Base-by-base conservation (phyloP, 2,888 invertebrate species). In the Oeneis ivallda region DNA sequence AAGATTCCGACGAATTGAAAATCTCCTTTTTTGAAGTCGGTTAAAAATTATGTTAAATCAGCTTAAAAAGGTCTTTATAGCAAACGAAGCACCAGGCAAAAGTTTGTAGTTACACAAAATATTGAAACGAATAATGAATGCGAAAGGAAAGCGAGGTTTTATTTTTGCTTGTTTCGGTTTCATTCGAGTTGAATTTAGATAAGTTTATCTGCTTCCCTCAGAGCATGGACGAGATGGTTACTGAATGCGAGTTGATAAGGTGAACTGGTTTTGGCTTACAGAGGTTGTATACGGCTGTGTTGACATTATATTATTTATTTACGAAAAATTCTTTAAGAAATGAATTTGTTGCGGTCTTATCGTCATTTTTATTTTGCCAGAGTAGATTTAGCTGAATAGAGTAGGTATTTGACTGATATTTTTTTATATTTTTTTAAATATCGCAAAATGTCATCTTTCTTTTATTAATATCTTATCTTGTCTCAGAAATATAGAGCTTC, bases 161-260 rank as follows among this genome's bases (percentile, higher is more conserved):
- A 39, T 39, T 39, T 39, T 17, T 54, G 7, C 17, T 37, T 54
- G 37, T 54, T 39, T 54, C 37, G 54, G 37, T 54, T 54, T 53
- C 53, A n/a, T 54, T 17, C 39, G 19, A 54, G 39, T 54, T 54
- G 37, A 54, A 54, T 54, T 54, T 54, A 54, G 15, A 54, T 54
- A 54, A 54, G 15, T 17, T 54, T 54, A 54, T 54, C 39, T 54
- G 39, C 39, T 54, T 17, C 39, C 37, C 39, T 17, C 37, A 54
- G 54, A 39, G 39, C 39, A 54, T 19, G 54, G 54, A 15, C 13
- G 39, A 39, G 54, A 54, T 54, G 54, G 37, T n/a, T n/a, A 17
- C 17, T 54, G 54, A 54, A 54, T 54, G 19, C 32, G 39, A 37
- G 17, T 11, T 39, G 54, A 54, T 54, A 54, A 54, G 54, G 54